A percentile compares a stretch with the other conserved stretches of the same genome.
Conservation (phyloP, 2,888 invertebrate genomes). For the Chloroclysta siterata region DNA sequence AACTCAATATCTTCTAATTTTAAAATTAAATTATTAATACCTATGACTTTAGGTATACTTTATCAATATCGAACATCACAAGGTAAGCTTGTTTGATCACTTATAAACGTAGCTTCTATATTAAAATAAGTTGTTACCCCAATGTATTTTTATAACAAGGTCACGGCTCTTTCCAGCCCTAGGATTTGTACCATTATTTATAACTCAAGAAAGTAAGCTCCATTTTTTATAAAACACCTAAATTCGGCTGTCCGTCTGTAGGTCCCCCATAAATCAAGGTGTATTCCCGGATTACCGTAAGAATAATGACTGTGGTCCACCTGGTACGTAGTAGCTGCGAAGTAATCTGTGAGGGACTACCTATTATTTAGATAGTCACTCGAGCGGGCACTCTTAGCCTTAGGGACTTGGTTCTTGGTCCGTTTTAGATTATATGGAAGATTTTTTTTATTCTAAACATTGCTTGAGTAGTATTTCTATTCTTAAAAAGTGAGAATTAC, state of each 20-base stretch:
- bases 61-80: no score
- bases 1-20: no score
- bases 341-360: constrained; percentile 55
- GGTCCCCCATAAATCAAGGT: constrained; percentile 77
- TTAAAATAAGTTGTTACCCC: no score
- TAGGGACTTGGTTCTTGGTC: constrained; percentile 40
- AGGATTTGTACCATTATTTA: constrained; percentile 78
- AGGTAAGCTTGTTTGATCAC: no score
- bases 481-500: no score
- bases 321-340: constrained; percentile 76
- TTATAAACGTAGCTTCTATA: no score
- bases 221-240: constrained; percentile 82
- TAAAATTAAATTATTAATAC: neutral
- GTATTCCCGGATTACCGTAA: constrained; percentile 83
- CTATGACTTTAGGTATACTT: no score
- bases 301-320: constrained; percentile 83
- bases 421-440: constrained; percentile 41
- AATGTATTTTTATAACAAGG: constrained; percentile 7
- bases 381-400: constrained; percentile 58
- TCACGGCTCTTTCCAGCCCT: constrained; percentile 54
- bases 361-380: constrained; percentile 63
- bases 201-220: constrained; percentile 75
- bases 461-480: neutral
- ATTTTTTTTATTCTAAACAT: neutral
- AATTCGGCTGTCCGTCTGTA: constrained; percentile 79